Evolutionary conservation across 2,797 vertebrate genomes (phyloP), one percentile per base, ranked within the genome.

Genomic region (Pseudomugil tenellus): DNA sequence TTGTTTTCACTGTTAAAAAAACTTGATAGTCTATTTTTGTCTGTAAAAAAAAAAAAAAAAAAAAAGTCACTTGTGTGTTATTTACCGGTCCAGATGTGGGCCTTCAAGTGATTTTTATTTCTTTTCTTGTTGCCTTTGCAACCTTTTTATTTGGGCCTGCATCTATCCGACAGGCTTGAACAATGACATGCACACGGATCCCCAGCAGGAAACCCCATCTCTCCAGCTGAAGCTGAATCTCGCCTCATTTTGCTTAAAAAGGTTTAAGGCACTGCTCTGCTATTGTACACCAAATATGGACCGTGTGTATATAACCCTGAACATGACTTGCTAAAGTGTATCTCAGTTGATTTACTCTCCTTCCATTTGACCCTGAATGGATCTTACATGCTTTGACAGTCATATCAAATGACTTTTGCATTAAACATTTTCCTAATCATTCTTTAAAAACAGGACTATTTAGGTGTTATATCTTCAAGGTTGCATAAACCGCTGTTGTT

Each of bases 211-310:
- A 83, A 60, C 58, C 34, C 32, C 2, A 51, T 48, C 77, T 71
- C 61, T 76, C 62, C 8, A 14, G 25, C 25, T 28, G 49, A 28
- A 46, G 55, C 51, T 51, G 19, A 77, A 77, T 77, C 57, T 14
- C 9, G 19, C n/a, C 61, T 71, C 34, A 48, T 81, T 83, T 71
- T 2, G 25, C 57, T 84, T 56, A 26, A 81, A 82, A 76, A 65
- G 63, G 61, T 58, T 83, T 79, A 70, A 76, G 72, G 58, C 76
- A 25, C 29, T 10, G 62, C 74, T 77, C 60, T 65, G 19, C 63
- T 70, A 70, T 80, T 75, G 76, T 81, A 60, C 28, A 80, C 81
- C 87, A 84, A 89, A 89, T 87, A 87, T 81, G 85, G 87, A 81
- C 69, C 72, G 26, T 54, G 66, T 70, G 75, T 58, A 37, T 62